A percentile compares a stretch with the other conserved stretches of the same genome.
Conservation (phyloP, 2,888 invertebrate species). For the Dysmachus trigonus region DNA sequence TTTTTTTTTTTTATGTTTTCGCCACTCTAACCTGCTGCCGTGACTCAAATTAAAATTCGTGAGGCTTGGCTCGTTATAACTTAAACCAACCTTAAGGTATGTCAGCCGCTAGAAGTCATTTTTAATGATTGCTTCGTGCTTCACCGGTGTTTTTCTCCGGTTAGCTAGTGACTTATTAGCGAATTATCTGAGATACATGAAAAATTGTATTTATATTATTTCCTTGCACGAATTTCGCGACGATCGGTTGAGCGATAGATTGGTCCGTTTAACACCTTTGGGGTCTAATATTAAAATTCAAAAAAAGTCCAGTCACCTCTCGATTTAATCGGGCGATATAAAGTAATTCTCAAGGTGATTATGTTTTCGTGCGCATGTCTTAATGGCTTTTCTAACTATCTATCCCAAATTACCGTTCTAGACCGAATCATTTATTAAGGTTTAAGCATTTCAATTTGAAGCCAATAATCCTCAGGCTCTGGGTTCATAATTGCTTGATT, state of each 20-base stretch:
- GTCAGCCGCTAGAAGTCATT: not conserved
- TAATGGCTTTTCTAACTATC: not conserved
- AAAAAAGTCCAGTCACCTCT: not conserved
- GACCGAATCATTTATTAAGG: not conserved
- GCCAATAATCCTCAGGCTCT: not conserved
- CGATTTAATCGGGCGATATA: not conserved
- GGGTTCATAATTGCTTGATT: not conserved
- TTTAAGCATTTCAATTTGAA: not conserved
- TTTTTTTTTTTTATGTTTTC: not conserved
- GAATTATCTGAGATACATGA: not conserved
- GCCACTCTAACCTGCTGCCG: not conserved
- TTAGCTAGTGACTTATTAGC: not conserved
- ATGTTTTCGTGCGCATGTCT: not conserved
- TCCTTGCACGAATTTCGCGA: not conserved
- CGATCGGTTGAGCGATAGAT: not conserved
- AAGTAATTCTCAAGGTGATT: not conserved
- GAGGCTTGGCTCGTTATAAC: slow-evolving; percentile 14
- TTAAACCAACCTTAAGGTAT: slow-evolving; percentile 21
- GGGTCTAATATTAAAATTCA: not conserved
- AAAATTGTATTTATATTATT: not conserved
- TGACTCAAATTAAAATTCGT: slow-evolving; percentile 28
- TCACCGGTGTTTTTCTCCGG: not conserved
- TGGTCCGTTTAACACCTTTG: not conserved
- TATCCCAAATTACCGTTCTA: not conserved
- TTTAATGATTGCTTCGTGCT: slow-evolving; percentile 25